Evolutionary conservation across 1,140 invertebrate genomes (phyloP).

Genomic region (Pachyrhynchus sulphureomaculatus): DNA sequence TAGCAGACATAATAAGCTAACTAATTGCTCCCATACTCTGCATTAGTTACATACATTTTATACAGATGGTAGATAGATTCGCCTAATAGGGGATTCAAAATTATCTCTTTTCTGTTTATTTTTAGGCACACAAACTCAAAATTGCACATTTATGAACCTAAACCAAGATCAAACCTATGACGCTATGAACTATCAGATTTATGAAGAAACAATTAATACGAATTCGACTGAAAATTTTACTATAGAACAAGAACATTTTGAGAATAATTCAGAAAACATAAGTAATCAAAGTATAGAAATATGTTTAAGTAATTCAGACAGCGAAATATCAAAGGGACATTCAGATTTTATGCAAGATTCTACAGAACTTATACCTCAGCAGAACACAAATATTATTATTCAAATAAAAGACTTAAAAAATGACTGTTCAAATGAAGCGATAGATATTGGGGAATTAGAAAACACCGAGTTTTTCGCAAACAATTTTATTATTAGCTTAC

Average conservation of each 20-base stretch:
- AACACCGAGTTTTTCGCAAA: neutral
- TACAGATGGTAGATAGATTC: no score
- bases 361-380: neutral
- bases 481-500: neutral
- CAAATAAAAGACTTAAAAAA: constrained; percentile 5
- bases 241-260: constrained; percentile 9
- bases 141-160: constrained; percentile 23
- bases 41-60: no score
- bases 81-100: no score
- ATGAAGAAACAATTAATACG: constrained; percentile 14
- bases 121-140: constrained; percentile 7
- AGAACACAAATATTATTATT: constrained; percentile 15
- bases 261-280: constrained; percentile 15
- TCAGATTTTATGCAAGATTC: no score
- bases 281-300: constrained; percentile 20
- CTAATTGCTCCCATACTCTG: no score
- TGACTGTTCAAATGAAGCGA: neutral
- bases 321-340: no score
- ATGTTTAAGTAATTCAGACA: neutral
- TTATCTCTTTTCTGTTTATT: neutral
- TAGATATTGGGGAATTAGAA: neutral
- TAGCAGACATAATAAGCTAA: no score
- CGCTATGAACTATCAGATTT: constrained; percentile 32
- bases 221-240: constrained; percentile 15
- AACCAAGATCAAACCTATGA: constrained; percentile 38